Conservation (phyloP, 2,113 vertebrate genomes). For the Oxyura jamaicensis region DNA sequence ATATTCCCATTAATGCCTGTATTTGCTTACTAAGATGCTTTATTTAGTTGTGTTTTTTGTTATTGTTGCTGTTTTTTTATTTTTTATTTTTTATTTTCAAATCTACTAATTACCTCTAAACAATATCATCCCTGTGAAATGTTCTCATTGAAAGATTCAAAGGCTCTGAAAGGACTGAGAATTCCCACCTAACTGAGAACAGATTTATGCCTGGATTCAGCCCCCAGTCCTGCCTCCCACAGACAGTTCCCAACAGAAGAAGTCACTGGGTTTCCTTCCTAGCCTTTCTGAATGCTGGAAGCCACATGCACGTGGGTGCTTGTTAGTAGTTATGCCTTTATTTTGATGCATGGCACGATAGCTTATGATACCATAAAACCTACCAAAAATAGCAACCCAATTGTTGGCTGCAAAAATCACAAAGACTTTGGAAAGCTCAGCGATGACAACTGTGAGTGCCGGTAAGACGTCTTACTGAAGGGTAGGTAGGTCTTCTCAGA, state of each 20-base stretch:
- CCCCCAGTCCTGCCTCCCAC: neutral
- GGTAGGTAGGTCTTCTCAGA: neutral
- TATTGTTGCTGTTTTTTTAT: neutral
- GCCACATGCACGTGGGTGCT: neutral
- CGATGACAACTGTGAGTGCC: neutral
- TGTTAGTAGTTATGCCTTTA: neutral
- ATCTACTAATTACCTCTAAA: neutral
- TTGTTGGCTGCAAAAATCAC: neutral
- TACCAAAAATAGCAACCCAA: neutral
- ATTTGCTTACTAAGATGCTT: neutral
- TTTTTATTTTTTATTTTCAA: too few relatives aligned
- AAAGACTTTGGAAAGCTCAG: neutral
- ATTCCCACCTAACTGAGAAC: neutral
- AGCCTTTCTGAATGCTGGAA: neutral
- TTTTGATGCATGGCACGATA: neutral
- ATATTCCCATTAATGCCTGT: neutral
- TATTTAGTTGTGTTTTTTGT: neutral
- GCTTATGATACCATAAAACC: neutral
- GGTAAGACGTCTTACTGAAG: neutral
- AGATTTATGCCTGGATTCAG: conserved; percentile 27
- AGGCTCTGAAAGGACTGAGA: neutral
- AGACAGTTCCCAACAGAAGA: neutral
- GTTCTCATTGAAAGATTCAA: neutral
- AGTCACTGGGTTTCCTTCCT: neutral
- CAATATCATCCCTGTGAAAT: neutral